A percentile compares a stretch with the other conserved stretches of the same genome.
Evolutionary conservation across 2,888 invertebrate genomes (phyloP).

Genomic region (Blomia tropicalis): DNA sequence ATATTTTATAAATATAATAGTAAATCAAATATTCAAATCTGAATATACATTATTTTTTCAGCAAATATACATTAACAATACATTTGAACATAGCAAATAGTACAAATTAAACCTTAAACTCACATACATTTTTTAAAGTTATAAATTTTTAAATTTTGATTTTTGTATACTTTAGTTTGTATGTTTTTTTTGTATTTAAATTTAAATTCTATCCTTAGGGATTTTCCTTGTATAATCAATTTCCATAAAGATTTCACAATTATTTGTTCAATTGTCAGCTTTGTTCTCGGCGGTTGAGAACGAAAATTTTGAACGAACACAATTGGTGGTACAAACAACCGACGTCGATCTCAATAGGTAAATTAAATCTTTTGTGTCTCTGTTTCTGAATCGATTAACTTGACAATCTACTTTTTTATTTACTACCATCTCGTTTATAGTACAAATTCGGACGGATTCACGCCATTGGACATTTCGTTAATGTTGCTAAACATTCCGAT

Average conservation of each 20-base stretch:
- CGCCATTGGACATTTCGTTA: constrained; percentile 80
- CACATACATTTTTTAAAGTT: too few relatives aligned
- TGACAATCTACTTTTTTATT: neutral
- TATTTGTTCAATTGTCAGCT: too few relatives aligned
- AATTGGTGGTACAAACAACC: constrained; percentile 74
- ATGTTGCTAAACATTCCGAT: constrained; percentile 72
- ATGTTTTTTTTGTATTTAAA: neutral
- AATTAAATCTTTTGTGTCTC: constrained; percentile 27
- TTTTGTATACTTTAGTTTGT: too few relatives aligned
- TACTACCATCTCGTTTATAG: constrained; percentile 40
- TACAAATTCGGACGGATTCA: constrained; percentile 69
- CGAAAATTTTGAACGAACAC: constrained; percentile 77
- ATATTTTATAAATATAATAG: neutral
- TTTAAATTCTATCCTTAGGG: too few relatives aligned
- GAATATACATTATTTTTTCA: neutral
- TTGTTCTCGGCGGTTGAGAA: constrained; percentile 88
- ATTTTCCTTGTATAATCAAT: too few relatives aligned
- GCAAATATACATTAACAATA: too few relatives aligned
- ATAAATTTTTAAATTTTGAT: too few relatives aligned
- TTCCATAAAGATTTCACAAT: too few relatives aligned
- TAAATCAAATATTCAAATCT: neutral
- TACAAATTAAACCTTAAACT: too few relatives aligned
- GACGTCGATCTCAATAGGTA: constrained; percentile 88
- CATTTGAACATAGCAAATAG: too few relatives aligned
- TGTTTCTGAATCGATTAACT: constrained; percentile 28